Base-by-base conservation (phyloP, 2,797 vertebrate species). In the Xenopus petersii region DNA sequence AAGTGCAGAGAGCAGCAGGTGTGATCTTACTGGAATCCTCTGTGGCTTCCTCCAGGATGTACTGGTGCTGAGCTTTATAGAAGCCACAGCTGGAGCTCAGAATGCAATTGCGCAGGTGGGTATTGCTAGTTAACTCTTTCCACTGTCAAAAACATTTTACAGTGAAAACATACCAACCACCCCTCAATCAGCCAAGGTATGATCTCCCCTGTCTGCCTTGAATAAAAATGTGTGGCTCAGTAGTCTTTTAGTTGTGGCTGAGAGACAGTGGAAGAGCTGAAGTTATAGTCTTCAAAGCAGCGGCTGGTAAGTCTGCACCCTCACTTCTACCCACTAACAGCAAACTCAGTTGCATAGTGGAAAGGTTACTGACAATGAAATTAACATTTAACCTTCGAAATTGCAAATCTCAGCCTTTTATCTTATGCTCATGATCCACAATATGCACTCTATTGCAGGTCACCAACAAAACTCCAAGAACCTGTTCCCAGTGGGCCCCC, bases 41-140 rank as follows among this genome's bases (percentile, higher is more conserved):
- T 78, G 75, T 78, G 75, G 75, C 67, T 78, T 58, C 21, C 59
- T 64, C 17, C 65, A 78, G 70, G 36, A 69, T 69, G 70, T 51
- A 10, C 47, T 68, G 59, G 42, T 48, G 36, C 51, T 60, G 42
- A 73, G 51, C 61, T 10, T 64, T 49, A 46, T 42, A 69, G 59
- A 64, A 49, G 56, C 46, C 12, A 69, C 71, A 69, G 65, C 65
- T 73, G 66, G 60, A 51, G 54, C 15, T 24, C 12, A 61, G 36
- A 15, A 47, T 72, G 9, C 24, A 24, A 10, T 2, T 24, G 10
- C 12, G 24, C 58, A 60, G 10, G 4, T 60, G 58, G 1, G 21
- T 60, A 24, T 60, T 24, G 58, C 4, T 26, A 2, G 7, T 60
- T 60, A 60, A 26, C 58, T 26, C 17, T 60, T 24, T 11, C 2